Base-by-base conservation (phyloP, 2,888 invertebrate species). In the Eristalinus sepulchralis region DNA sequence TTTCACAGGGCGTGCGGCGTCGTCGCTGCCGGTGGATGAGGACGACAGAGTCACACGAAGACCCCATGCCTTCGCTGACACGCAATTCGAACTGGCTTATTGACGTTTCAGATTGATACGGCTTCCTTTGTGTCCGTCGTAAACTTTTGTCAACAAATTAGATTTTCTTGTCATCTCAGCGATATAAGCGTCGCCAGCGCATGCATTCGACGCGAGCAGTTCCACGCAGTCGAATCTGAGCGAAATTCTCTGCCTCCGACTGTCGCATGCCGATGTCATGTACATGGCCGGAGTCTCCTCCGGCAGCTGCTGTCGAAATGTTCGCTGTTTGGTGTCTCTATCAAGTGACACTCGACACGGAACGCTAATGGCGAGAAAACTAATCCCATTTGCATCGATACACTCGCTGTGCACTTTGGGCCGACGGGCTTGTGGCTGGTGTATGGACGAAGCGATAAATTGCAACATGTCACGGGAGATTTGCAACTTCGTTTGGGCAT, bases 11-110 rank as follows among this genome's bases (percentile, higher is more conserved):
- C 57, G 57, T n/a, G n/a, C n/a, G n/a, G n/a, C n/a, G n/a, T n/a
- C n/a, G n/a, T 57, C 17, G 34, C 10, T 1, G 8, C 6, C 6
- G 9, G 8, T 34, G 10, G 34, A 34, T 34, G 34, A 34, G 34
- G 34, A 34, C 34, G 10, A 34, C 8, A 13, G 27, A 59, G 20
- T 57, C 20, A 64, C 31, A 64, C 31, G 59, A 39, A 31, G 27
- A 59, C 17, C 4, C 27, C 67, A 31, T 4, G 67, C 31, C 60
- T 24, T 5, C 47, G 59, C 47, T 60, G 66, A 70, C 77, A 78
- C 31, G 55, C 27, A 78, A 70, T 63, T 78, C 63, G 53, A 78
- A 70, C 70, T 78, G 57, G 62, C 55, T 27, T 39, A 78, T 78
- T 78, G 77, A 78, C 77, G 70, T 53, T 70, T 78, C 57, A 27